Conservation (phyloP, 2,113 vertebrate genomes). For the Myrmophylax atrothorax region DNA sequence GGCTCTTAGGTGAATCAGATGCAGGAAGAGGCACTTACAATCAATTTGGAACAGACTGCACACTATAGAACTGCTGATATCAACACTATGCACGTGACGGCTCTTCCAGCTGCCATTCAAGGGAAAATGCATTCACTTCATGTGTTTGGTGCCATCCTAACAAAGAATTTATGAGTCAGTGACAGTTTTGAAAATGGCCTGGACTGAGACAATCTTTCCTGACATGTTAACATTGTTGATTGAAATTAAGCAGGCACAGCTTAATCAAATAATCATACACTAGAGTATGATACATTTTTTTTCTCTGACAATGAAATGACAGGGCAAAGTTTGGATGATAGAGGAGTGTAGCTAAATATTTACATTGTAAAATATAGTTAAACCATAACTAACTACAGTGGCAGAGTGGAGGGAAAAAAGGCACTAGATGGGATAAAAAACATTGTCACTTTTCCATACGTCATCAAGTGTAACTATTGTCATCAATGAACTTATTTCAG, state of each 20-base stretch:
- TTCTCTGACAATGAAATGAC: background rate
- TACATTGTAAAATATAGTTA: background rate
- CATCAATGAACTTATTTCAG: background rate
- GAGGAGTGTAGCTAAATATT: background rate
- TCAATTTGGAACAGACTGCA: background rate
- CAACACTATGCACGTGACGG: accelerated
- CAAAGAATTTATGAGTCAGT: background rate
- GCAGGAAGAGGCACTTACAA: background rate
- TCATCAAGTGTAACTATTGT: background rate
- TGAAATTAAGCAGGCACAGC: background rate
- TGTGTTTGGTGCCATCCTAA: background rate
- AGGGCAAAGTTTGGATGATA: background rate
- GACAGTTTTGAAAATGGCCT: background rate
- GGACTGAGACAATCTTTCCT: background rate
- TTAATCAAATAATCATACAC: background rate
- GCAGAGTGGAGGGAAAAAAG: background rate
- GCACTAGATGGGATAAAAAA: background rate
- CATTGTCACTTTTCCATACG: background rate
- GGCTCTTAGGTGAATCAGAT: background rate
- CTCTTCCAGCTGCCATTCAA: background rate
- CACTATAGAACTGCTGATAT: background rate
- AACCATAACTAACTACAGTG: background rate
- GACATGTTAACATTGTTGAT: background rate
- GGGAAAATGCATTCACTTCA: background rate
- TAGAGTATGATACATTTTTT: background rate